Conservation (phyloP, 2,888 invertebrate species). For the Sminthurides aquaticus region DNA sequence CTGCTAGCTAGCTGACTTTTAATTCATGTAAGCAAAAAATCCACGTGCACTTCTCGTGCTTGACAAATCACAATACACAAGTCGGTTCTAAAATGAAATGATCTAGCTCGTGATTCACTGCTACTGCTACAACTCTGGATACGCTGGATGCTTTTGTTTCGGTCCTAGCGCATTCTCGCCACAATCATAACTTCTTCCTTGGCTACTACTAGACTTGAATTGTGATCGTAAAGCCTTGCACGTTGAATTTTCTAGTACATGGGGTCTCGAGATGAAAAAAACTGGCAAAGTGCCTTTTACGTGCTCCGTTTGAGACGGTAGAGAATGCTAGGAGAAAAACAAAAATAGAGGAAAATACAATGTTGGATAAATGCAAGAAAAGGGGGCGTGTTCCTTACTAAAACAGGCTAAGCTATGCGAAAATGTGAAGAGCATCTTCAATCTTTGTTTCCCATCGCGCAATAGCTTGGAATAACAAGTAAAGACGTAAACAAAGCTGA, state of each 20-base stretch:
- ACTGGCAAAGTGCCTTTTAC: too few relatives aligned
- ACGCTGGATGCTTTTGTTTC: too few relatives aligned
- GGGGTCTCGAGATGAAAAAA: too few relatives aligned
- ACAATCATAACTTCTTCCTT: background rate
- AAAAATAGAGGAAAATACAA: background rate
- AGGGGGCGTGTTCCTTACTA: background rate
- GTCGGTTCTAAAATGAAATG: background rate
- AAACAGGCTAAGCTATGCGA: background rate
- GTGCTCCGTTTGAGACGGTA: too few relatives aligned
- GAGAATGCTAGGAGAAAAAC: too few relatives aligned
- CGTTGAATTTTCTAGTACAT: too few relatives aligned
- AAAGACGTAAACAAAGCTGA: background rate
- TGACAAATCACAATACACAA: background rate
- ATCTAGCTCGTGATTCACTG: background rate
- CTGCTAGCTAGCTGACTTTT: too few relatives aligned
- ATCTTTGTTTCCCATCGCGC: too few relatives aligned
- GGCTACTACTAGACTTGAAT: background rate
- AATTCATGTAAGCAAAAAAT: background rate
- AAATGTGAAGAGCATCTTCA: background rate
- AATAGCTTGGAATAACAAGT: too few relatives aligned
- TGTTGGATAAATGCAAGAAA: background rate
- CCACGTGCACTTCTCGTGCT: background rate
- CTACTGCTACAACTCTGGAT: too few relatives aligned
- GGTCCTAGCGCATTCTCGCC: too few relatives aligned
- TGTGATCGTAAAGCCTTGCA: too few relatives aligned